A percentile compares a stretch with the other conserved stretches of the same genome.
phyloP scores from a whole-genome alignment of 2,797 vertebrate genomes.

The Podargus strigoides region DNA sequence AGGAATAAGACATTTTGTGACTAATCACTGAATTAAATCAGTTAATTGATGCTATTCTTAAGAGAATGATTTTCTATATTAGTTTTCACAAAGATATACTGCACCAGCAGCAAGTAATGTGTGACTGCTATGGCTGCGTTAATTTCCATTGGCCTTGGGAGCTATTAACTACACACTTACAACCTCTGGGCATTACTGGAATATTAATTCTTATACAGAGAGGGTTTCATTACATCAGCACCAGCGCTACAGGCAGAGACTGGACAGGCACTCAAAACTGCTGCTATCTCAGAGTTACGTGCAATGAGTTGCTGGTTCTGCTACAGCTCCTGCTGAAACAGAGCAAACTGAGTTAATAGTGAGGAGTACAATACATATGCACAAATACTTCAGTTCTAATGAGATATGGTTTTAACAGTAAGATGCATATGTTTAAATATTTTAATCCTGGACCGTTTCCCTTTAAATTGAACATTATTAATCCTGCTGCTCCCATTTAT shows the following conservation, averaged over 20 bases:
- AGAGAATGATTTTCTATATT: slow-evolving; percentile 66
- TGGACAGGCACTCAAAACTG: neutral
- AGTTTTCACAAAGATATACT: slow-evolving; percentile 63
- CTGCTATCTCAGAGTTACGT: neutral
- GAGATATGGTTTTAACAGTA: neutral
- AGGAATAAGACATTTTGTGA: slow-evolving; percentile 62
- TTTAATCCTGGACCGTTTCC: neutral
- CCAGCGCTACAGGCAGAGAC: neutral
- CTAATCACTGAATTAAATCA: slow-evolving; percentile 62
- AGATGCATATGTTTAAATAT: neutral
- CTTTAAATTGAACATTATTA: neutral
- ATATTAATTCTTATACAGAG: slow-evolving; percentile 58
- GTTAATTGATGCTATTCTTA: slow-evolving; percentile 68
- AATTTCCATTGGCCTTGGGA: slow-evolving; percentile 63
- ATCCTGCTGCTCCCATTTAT: neutral
- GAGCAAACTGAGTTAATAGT: neutral
- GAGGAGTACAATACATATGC: neutral
- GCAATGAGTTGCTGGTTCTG: neutral
- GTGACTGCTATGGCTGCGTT: slow-evolving; percentile 46
- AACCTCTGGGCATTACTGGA: slow-evolving; percentile 59
- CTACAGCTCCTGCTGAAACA: neutral
- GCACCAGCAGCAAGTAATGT: slow-evolving; percentile 57
- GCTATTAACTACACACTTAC: slow-evolving; percentile 61
- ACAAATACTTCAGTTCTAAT: neutral
- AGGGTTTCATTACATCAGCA: slow-evolving; percentile 15